Evolutionary conservation across 1,140 invertebrate species (phyloP).

Genomic region (Chymomyza costata): DNA sequence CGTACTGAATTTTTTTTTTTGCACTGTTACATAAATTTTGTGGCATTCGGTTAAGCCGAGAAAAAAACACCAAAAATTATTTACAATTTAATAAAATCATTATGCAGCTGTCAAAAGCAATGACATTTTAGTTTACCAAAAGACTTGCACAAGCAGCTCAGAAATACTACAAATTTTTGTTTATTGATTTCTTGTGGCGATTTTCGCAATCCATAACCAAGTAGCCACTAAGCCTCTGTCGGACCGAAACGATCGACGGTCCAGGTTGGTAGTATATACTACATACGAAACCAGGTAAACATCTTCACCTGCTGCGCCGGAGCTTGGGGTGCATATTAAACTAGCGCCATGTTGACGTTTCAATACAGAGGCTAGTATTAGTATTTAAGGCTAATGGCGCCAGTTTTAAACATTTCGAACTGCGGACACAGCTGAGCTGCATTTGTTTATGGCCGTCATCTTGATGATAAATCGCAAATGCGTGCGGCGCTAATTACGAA

Average conservation of each 20-base stretch:
- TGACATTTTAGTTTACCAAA: slow-evolving; percentile 38
- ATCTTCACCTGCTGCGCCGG: slow-evolving; percentile 39
- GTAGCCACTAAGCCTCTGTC: slow-evolving; percentile 11
- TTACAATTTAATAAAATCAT: slow-evolving; percentile 46
- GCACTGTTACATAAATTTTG: too few relatives aligned
- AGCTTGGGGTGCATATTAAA: background rate
- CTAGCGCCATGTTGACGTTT: slow-evolving; percentile 13
- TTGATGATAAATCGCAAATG: slow-evolving; percentile 28
- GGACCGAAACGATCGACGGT: too few relatives aligned
- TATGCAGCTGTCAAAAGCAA: slow-evolving; percentile 42
- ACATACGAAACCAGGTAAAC: slow-evolving; percentile 45
- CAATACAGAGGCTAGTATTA: slow-evolving; percentile 18
- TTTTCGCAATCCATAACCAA: slow-evolving; percentile 33
- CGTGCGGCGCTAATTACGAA: too few relatives aligned
- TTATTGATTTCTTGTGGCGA: slow-evolving; percentile 37
- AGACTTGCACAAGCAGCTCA: slow-evolving; percentile 10
- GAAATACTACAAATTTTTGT: slow-evolving; percentile 24
- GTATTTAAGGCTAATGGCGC: slow-evolving; percentile 29
- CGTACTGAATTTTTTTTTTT: too few relatives aligned
- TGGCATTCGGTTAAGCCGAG: too few relatives aligned
- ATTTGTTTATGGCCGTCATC: slow-evolving; percentile 24
- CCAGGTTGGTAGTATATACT: too few relatives aligned
- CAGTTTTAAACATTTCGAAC: too few relatives aligned
- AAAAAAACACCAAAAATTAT: too few relatives aligned
- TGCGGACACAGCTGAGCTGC: too few relatives aligned